A percentile compares a stretch with the other conserved stretches of the same genome.
Evolutionary conservation across 1,140 invertebrate species (phyloP).

Genomic region (Coptotermes formosanus): DNA sequence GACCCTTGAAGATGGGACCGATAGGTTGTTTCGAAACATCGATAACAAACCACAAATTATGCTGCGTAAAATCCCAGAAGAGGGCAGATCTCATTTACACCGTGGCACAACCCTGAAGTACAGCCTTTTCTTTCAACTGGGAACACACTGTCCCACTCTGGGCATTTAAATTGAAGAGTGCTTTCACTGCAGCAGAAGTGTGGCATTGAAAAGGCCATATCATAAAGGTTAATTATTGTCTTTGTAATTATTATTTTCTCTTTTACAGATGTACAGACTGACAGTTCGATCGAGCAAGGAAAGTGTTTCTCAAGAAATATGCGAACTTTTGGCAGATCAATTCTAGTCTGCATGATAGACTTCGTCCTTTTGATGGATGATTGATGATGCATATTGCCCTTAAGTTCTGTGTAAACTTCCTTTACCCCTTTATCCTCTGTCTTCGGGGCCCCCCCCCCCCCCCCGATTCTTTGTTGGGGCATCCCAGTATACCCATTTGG

Average conservation of each 20-base stretch:
- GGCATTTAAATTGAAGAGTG: too few species aligned
- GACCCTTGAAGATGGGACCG: too few species aligned
- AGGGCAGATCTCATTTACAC: too few species aligned
- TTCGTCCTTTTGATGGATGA: background rate
- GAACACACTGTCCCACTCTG: too few species aligned
- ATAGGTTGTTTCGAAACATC: too few species aligned
- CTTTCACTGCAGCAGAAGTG: too few species aligned
- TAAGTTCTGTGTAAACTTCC: constrained; percentile 1
- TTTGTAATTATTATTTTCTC: constrained; percentile 21
- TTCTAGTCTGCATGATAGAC: constrained; percentile 52
- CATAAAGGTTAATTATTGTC: too few species aligned
- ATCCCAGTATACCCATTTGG: background rate
- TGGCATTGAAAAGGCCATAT: too few species aligned
- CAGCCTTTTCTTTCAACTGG: too few species aligned
- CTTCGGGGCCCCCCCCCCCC: background rate
- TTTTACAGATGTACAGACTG: constrained; percentile 91
- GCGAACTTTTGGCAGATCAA: constrained; percentile 85
- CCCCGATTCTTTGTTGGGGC: background rate
- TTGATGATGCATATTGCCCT: background rate
- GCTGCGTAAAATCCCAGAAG: too few species aligned
- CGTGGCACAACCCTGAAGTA: too few species aligned
- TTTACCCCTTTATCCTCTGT: background rate
- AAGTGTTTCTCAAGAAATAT: constrained; percentile 84
- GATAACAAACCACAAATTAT: too few species aligned
- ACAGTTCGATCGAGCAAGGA: constrained; percentile 97